These are phyloP conservation scores for Nematopogon swammerdamellus DNA, from an alignment of 2,888 invertebrate genomes.

Conservation along the genomic window DNA sequence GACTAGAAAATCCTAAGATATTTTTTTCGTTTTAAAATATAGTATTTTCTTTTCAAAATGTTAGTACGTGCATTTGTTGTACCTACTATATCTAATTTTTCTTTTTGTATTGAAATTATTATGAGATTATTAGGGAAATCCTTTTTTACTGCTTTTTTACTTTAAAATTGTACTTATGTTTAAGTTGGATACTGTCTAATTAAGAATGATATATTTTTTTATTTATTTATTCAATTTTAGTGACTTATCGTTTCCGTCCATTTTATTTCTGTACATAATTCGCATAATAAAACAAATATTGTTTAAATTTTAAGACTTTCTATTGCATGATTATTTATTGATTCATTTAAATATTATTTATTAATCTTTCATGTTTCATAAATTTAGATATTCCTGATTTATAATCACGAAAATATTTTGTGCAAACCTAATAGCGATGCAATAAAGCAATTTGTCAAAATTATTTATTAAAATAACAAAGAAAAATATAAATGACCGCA, in stretches of 20 bases:
- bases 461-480: too few species aligned
- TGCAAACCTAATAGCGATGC: too few species aligned
- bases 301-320: constrained; percentile 2
- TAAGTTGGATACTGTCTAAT: constrained; percentile 7
- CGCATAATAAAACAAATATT: constrained; percentile 4
- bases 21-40: neutral
- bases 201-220: constrained; percentile 14
- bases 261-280: constrained; percentile 16
- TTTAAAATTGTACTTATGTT: constrained; percentile 3
- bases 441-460: too few species aligned
- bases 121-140: constrained; percentile 40
- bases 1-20: too few species aligned
- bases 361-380: neutral
- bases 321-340: constrained; percentile 5
- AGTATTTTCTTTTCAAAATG: constrained; percentile 4
- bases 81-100: constrained; percentile 16
- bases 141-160: constrained; percentile 10
- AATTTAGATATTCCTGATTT: too few species aligned
- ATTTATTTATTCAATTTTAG: constrained; percentile 3
- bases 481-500: too few species aligned
- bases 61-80: constrained; percentile 19
- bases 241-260: constrained; percentile 52
- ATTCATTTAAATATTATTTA: neutral
- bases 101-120: constrained; percentile 34
- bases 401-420: too few species aligned